A percentile compares a stretch with the other conserved stretches of the same genome.
phyloP scores from a whole-genome alignment of 1,140 invertebrate genomes.

The Parapsyche elsis region DNA sequence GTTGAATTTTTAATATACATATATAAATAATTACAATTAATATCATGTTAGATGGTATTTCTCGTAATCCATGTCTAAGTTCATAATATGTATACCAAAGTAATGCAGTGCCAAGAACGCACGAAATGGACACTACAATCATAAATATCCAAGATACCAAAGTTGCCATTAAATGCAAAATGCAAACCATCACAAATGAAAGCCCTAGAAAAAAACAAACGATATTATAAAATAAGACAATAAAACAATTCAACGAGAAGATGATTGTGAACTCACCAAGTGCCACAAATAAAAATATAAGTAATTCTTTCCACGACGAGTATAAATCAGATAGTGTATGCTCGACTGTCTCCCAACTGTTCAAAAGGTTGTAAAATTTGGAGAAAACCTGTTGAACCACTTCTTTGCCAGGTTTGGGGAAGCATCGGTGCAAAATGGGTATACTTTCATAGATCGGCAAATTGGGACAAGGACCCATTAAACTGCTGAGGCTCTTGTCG shows the following conservation, averaged over 20 bases:
- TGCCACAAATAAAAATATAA: conserved; percentile 83
- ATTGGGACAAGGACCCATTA: conserved; percentile 77
- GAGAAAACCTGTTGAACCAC: conserved; percentile 71
- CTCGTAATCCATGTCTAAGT: conserved; percentile 77
- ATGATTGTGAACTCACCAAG: conserved; percentile 71
- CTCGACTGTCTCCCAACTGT: conserved; percentile 88
- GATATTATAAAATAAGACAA: not conserved
- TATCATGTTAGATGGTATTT: conserved; percentile 66
- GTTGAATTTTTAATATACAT: too few relatives aligned
- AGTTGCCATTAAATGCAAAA: conserved; percentile 85
- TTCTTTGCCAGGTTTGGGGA: conserved; percentile 77
- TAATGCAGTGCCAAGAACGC: conserved; percentile 79
- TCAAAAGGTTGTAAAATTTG: conserved; percentile 83
- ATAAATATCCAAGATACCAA: conserved; percentile 90
- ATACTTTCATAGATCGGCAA: conserved; percentile 78
- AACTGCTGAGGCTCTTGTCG: conserved; percentile 67
- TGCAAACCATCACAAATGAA: conserved; percentile 83
- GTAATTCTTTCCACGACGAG: conserved; percentile 85
- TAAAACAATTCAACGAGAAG: not conserved
- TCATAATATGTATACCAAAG: conserved; percentile 92
- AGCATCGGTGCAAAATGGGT: conserved; percentile 88
- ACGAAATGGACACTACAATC: conserved; percentile 78
- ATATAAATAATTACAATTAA: conserved; percentile 53
- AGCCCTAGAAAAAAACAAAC: conserved; percentile 72
- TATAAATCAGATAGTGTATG: conserved; percentile 90